Percentiles rank a stretch among this genome's conserved stretches.
phyloP scores from a whole-genome alignment of 2,888 invertebrate genomes.

The Perizoma flavofasciatum region DNA sequence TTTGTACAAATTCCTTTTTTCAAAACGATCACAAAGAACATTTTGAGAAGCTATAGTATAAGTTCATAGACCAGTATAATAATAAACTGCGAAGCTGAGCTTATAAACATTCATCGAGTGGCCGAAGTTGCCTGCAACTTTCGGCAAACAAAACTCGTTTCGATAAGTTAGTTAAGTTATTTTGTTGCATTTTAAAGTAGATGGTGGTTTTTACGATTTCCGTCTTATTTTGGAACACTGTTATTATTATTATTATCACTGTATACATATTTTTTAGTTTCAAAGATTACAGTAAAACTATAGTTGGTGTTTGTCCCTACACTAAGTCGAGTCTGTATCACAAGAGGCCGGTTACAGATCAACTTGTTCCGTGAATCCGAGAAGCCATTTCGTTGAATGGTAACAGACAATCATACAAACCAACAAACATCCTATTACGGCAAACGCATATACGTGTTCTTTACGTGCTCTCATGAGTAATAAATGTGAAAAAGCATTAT shows the following conservation, averaged over 20 bases:
- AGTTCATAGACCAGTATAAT: constrained; percentile 18
- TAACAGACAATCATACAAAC: too few relatives aligned
- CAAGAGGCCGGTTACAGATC: too few relatives aligned
- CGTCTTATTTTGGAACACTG: constrained; percentile 5
- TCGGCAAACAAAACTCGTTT: constrained; percentile 34
- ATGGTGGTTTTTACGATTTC: constrained; percentile 18
- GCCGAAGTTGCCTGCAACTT: constrained; percentile 26
- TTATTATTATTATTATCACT: background rate
- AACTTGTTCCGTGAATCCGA: too few relatives aligned
- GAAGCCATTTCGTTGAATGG: too few relatives aligned
- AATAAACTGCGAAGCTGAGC: constrained; percentile 20
- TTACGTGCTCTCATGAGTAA: too few relatives aligned
- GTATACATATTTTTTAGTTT: too few relatives aligned
- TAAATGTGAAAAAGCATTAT: too few relatives aligned
- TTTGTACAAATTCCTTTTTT: constrained; percentile 21
- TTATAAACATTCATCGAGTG: constrained; percentile 33
- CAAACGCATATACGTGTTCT: too few relatives aligned
- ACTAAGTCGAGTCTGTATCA: too few relatives aligned
- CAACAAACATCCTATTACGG: too few relatives aligned
- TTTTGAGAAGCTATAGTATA: constrained; percentile 15
- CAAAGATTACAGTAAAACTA: too few relatives aligned
- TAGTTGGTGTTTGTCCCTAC: too few relatives aligned
- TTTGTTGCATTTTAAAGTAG: constrained; percentile 34
- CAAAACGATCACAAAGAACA: constrained; percentile 13
- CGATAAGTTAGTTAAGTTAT: constrained; percentile 29